phyloP scores from a whole-genome alignment of 35 echinoderm and acorn worm genomes.

The Amphiura filiformis region DNA sequence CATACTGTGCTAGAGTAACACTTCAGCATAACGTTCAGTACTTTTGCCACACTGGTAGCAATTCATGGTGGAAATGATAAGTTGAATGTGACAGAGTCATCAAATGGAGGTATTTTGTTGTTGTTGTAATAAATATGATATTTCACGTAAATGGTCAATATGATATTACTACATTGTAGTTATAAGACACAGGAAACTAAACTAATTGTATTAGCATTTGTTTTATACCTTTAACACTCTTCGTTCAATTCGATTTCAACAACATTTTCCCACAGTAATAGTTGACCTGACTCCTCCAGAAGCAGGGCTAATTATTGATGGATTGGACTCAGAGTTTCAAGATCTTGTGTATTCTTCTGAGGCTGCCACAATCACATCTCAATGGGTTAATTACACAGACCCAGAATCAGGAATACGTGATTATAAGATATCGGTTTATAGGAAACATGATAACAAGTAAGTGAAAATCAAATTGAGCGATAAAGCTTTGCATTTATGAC shows the following conservation, averaged over 20 bases:
- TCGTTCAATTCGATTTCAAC: too few relatives aligned
- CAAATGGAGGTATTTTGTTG: constrained; percentile 52
- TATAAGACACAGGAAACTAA: too few relatives aligned
- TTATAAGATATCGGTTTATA: constrained; percentile 13
- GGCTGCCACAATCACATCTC: constrained; percentile 28
- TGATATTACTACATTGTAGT: too few relatives aligned
- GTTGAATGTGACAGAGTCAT: constrained; percentile 26
- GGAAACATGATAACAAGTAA: constrained; percentile 23
- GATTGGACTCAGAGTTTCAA: background rate
- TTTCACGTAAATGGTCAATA: too few relatives aligned
- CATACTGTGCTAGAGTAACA: background rate
- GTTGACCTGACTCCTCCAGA: constrained; percentile 39
- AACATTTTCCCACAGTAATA: constrained; percentile 18
- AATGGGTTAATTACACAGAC: constrained; percentile 33
- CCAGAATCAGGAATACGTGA: constrained; percentile 44
- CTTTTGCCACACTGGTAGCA: constrained; percentile 20
- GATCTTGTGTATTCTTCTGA: constrained; percentile 36
- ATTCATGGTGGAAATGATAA: constrained; percentile 44
- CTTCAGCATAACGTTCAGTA: constrained; percentile 37
- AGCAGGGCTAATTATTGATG: constrained; percentile 7
- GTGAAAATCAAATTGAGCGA: too few relatives aligned
- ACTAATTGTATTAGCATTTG: too few relatives aligned
- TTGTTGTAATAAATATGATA: too few relatives aligned
- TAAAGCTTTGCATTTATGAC: too few relatives aligned
- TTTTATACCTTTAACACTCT: too few relatives aligned